Base-by-base conservation (phyloP, 2,888 invertebrate species). In the Sylvicola cinctus region DNA sequence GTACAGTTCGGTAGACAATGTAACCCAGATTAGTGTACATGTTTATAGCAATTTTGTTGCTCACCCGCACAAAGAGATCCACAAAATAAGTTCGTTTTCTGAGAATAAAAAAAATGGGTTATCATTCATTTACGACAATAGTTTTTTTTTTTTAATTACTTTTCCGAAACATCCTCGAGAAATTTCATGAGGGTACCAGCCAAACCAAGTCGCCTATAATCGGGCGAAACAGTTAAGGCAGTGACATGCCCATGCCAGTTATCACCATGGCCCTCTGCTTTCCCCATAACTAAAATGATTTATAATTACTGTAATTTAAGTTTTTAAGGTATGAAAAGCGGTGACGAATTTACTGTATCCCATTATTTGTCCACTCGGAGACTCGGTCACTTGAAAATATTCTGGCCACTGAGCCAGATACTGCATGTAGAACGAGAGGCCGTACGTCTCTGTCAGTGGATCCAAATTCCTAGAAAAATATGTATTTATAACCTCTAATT, bases 161-260 rank as follows among this genome's bases (percentile, higher is more conserved):
- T 84, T 61, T 98, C 95, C 3, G 96, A 96, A 36, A 91, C 79
- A 51, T 88, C 83, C 62, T 99, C 98, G 32, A 99, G 61, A 45
- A 79, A 81, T 47, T 74, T 80, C 91, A 98, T 98, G 31, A 98
- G 63, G 34, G 79, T 77, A 4, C 80, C 88, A 27, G 95, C 96
- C 34, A 98, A 63, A 2, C 93, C 93, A 10, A 95, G 59, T 43
- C 96, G 67, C 47, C 98, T 66, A 50, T 83, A 96, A 50, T 88
- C 84, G 2, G 93, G 90, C 4, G 93, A 85, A 2, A 99, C 93
- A 5, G 93, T 93, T 26, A 98, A 62, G 2, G 96, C 96, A 29
- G 98, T 98, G 8, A 98, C 96, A 62, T 98, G 98, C 1, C 98
- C 98, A 63, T 99, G 98, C 93, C 93, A 99, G 51, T 90, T 81